Base-by-base conservation (phyloP, 2,797 vertebrate genomes). In the Ispidina lecontei region DNA sequence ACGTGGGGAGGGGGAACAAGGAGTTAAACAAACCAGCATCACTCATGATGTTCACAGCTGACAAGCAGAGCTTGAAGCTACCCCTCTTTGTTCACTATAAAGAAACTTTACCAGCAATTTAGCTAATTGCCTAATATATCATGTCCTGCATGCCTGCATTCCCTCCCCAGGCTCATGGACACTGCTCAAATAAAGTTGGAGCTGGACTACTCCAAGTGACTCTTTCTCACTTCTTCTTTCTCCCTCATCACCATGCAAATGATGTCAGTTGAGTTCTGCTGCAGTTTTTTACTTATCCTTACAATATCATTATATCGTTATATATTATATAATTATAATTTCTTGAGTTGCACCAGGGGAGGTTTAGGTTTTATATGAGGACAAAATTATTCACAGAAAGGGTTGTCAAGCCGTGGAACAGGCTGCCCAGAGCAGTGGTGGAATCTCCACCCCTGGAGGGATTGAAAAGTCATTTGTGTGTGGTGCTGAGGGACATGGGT, bases 61-160 rank as follows among this genome's bases (percentile, higher is more conserved):
- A 97, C 91, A 90, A 96, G 86, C 97, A 97, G 96, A 93, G 84
- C 94, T 92, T 47, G 68, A 84, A 87, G 78, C 73, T 72, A 46
- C 13, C 12, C 59, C 69, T 89, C 47, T 1, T 37, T 69, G 70
- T 22, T 91, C 70, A 92, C 39, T 63, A 49, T 43, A 88, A 87
- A 91, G 88, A 84, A 76, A 81, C 28, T 56, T 72, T 10, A 80
- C 84, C 83, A 89, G 86, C 87, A 29, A 91, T 89, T 93, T 91
- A 80, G 79, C 83, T 70, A 54, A 81, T 60, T 78, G 64, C 63
- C 63, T 89, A 70, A 91, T 91, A 51, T 51, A 79, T 93, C 90
- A 86, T 22, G 43, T 54, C 55, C 59, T 79, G 39, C 13, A 76
- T 49, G 56, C 2, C 71, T 86, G 91, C 58, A 62, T 83, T 93